Conservation (phyloP, 2,888 invertebrate genomes). For the Anticlea derivata region DNA sequence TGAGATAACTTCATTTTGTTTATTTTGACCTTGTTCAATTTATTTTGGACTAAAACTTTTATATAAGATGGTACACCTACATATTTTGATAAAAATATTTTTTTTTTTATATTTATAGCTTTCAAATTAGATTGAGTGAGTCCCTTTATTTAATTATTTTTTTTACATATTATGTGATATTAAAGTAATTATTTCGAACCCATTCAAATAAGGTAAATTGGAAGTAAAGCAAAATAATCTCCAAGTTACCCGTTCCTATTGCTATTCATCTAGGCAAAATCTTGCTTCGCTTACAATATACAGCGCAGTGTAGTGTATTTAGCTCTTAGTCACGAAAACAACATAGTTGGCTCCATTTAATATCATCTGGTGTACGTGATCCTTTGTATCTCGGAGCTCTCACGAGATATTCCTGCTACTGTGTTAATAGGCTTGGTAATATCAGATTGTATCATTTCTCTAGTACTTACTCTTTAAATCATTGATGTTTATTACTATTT, state of each 20-base stretch:
- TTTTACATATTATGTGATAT: too few species aligned
- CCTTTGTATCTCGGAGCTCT: constrained; percentile 32
- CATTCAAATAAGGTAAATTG: too few species aligned
- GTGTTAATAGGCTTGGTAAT: constrained; percentile 32
- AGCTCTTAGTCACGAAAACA: constrained; percentile 67
- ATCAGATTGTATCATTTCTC: constrained; percentile 18
- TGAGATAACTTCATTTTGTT: constrained; percentile 29
- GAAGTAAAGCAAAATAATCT: too few species aligned
- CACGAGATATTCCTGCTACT: constrained; percentile 29
- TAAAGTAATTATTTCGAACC: too few species aligned
- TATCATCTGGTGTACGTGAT: constrained; percentile 70
- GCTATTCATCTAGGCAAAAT: constrained; percentile 6
- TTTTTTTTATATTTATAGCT: too few species aligned
- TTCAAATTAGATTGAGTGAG: too few species aligned
- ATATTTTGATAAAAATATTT: too few species aligned
- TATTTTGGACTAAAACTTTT: background rate
- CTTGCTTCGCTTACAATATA: constrained; percentile 8
- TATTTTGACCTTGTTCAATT: constrained; percentile 12
- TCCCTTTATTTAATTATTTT: too few species aligned
- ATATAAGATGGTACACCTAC: too few species aligned
- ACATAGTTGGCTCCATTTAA: constrained; percentile 65
- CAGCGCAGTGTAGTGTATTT: constrained; percentile 9
- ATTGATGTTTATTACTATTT: too few species aligned
- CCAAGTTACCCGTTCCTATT: background rate
- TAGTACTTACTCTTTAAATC: background rate